phyloP scores from a whole-genome alignment of 2,797 vertebrate species.

The Falco rusticolus region DNA sequence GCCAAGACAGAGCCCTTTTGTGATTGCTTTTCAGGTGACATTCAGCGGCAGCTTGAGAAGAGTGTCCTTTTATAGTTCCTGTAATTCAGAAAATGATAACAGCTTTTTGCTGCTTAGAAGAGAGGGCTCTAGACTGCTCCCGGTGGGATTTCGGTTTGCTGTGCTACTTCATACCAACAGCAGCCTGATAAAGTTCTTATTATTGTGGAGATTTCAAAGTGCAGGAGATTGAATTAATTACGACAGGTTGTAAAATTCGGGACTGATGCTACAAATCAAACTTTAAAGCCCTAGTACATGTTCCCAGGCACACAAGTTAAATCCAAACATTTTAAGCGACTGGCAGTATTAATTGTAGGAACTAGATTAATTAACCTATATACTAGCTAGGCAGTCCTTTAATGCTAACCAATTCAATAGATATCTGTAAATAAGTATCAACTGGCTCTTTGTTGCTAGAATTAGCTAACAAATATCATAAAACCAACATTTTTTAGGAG shows the following conservation, averaged over 20 bases:
- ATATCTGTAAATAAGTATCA: background rate
- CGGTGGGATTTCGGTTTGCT: slow-evolving; percentile 81
- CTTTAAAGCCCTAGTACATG: slow-evolving; percentile 71
- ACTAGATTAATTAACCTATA: slow-evolving; percentile 32
- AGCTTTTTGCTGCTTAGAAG: slow-evolving; percentile 84
- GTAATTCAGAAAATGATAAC: slow-evolving; percentile 89
- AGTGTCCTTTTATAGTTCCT: slow-evolving; percentile 90
- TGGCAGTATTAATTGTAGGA: slow-evolving; percentile 36
- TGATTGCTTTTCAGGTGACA: slow-evolving; percentile 96
- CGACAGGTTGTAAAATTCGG: slow-evolving; percentile 75
- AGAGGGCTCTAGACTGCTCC: slow-evolving; percentile 84
- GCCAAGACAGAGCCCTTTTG: slow-evolving; percentile 89
- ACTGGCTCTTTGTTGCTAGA: background rate
- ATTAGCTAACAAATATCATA: background rate
- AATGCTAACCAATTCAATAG: background rate
- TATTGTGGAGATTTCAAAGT: slow-evolving; percentile 83
- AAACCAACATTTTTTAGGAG: background rate
- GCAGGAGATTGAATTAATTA: slow-evolving; percentile 81
- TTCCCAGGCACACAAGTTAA: slow-evolving; percentile 59
- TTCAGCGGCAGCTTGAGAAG: slow-evolving; percentile 88
- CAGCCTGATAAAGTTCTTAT: slow-evolving; percentile 85
- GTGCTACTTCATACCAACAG: slow-evolving; percentile 78
- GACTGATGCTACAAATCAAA: slow-evolving; percentile 75
- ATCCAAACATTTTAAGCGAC: slow-evolving; percentile 49
- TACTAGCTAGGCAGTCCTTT: background rate